These are phyloP conservation scores for Lasioglossum malachurum DNA, from an alignment of 2,888 invertebrate species.

Conservation along the genomic window DNA sequence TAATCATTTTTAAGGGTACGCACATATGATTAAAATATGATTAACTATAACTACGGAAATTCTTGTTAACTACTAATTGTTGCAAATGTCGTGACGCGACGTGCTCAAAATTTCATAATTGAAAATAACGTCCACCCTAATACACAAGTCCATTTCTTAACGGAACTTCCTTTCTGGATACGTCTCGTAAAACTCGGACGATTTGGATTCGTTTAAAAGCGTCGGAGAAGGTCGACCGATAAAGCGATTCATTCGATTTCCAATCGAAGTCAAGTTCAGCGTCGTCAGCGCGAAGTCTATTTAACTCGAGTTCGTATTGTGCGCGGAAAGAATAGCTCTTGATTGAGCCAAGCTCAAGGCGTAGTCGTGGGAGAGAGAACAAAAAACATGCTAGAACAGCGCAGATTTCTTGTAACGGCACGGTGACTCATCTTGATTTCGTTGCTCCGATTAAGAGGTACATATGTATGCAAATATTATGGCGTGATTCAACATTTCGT, in stretches of 20 bases:
- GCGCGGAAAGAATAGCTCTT: conserved; percentile 10
- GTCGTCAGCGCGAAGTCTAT: conserved; percentile 31
- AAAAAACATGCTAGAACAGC: not conserved
- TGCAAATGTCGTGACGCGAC: no score
- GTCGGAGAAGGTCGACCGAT: not conserved
- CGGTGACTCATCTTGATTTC: conserved; percentile 10
- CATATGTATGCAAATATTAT: conserved; percentile 4
- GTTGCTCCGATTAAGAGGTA: not conserved
- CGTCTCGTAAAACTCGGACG: no score
- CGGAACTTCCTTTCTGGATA: not conserved
- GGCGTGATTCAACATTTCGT: conserved; percentile 2
- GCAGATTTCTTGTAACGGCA: not conserved
- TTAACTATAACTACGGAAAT: no score
- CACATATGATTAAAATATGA: no score
- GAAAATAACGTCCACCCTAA: no score
- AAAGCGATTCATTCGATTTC: conserved; percentile 36
- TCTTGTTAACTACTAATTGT: no score
- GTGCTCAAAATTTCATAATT: no score
- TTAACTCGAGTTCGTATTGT: conserved; percentile 10
- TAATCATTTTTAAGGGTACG: no score
- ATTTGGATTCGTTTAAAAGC: not conserved
- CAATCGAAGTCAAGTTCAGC: conserved; percentile 41
- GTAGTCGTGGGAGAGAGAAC: not conserved
- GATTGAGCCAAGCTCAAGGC: conserved; percentile 12
- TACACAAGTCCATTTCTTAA: no score